A percentile compares a stretch with the other conserved stretches of the same genome.
phyloP scores from a whole-genome alignment of 2,113 vertebrate species.

The Bothrops jararaca region DNA sequence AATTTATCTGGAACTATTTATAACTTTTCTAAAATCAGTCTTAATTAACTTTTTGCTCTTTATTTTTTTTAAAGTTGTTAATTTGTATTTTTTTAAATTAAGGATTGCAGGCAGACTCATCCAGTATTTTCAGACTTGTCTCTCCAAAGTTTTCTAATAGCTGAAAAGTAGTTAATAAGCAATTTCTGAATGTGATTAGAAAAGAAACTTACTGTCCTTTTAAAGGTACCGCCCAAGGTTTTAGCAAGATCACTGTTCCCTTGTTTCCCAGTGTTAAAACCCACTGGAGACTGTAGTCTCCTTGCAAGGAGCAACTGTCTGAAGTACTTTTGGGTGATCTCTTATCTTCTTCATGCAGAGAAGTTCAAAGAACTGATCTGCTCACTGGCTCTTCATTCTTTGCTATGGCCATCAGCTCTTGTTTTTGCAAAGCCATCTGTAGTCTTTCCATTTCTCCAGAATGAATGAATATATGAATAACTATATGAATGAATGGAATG shows the following conservation, averaged over 20 bases:
- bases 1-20: neutral
- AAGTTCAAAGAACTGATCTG: neutral
- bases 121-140: neutral
- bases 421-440: neutral
- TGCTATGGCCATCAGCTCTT: neutral
- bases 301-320: neutral
- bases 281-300: neutral
- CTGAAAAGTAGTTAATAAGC: neutral
- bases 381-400: neutral
- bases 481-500: too few species aligned
- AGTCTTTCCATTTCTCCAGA: neutral
- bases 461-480: neutral
- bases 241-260: neutral
- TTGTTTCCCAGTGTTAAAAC: neutral
- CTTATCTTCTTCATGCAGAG: neutral
- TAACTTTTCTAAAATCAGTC: neutral
- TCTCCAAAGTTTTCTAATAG: neutral
- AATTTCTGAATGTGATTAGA: neutral
- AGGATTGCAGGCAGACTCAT: neutral
- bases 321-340: neutral
- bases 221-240: neutral
- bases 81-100: neutral
- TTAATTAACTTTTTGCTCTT: neutral
- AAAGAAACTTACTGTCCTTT: neutral
- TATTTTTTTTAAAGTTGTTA: neutral